Percentiles rank a stretch among this genome's conserved stretches.
Evolutionary conservation across 2,888 invertebrate species (phyloP).

Genomic region (Ormyrus rosae): DNA sequence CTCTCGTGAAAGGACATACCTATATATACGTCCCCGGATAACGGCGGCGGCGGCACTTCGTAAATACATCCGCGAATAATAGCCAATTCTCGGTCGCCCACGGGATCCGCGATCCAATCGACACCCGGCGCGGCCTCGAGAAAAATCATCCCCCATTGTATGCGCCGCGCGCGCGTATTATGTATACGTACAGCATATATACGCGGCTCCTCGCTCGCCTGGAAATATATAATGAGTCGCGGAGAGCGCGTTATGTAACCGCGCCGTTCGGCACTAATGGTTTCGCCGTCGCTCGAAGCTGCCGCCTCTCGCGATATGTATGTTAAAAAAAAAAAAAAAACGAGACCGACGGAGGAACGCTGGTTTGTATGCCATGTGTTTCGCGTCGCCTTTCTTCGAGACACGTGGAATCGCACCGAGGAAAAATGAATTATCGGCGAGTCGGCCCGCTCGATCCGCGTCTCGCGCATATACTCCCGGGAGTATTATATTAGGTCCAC

Average conservation of each 20-base stretch:
- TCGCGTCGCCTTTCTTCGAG: not conserved
- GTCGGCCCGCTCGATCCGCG: not conserved
- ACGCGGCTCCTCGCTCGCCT: slow-evolving; percentile 9
- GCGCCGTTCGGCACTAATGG: slow-evolving; percentile 38
- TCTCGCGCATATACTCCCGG: not conserved
- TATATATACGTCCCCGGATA: too few species aligned
- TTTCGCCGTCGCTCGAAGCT: slow-evolving; percentile 4
- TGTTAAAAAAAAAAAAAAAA: too few species aligned
- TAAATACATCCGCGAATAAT: slow-evolving; percentile 35
- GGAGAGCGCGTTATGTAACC: slow-evolving; percentile 25
- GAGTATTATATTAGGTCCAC: not conserved
- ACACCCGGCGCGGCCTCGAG: slow-evolving; percentile 32
- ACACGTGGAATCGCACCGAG: not conserved
- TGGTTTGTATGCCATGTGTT: not conserved
- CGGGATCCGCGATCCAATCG: slow-evolving; percentile 44
- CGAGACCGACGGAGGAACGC: slow-evolving; percentile 24
- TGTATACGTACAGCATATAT: not conserved
- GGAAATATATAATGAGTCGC: slow-evolving; percentile 42
- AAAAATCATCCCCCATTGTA: not conserved
- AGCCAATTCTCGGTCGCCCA: slow-evolving; percentile 40
- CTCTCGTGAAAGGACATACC: too few species aligned
- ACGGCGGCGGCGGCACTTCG: not conserved
- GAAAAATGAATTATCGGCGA: not conserved
- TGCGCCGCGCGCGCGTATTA: not conserved
- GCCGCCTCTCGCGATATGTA: too few species aligned